Conservation (phyloP, 1,140 invertebrate genomes). For the Brachionus plicatilis region DNA sequence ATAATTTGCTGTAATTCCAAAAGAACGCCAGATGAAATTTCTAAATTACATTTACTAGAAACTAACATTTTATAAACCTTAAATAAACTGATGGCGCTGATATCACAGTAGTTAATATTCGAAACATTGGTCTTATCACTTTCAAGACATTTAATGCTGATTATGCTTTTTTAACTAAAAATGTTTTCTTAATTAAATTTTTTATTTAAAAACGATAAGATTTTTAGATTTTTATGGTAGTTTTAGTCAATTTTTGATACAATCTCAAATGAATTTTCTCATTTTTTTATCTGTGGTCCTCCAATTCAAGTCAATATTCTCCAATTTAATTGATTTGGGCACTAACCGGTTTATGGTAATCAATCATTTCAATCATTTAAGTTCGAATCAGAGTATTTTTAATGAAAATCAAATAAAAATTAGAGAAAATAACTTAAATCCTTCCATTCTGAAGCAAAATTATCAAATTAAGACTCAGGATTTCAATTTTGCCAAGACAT, state of each 20-base stretch:
- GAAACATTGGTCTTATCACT: neutral
- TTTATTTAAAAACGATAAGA: neutral
- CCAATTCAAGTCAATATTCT: neutral
- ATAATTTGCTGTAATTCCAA: neutral
- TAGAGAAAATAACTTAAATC: conserved; percentile 6
- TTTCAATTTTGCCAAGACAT: neutral
- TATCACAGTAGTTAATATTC: neutral
- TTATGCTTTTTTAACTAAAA: neutral
- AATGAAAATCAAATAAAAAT: neutral
- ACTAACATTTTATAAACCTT: neutral
- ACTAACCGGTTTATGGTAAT: neutral
- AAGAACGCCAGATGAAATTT: neutral
- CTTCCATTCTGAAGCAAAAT: neutral
- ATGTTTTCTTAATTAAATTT: conserved; percentile 3
- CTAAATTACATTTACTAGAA: neutral
- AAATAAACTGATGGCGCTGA: neutral
- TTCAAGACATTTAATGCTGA: neutral
- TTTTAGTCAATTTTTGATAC: neutral
- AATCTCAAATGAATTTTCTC: neutral
- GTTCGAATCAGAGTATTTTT: neutral
- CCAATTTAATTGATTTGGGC: neutral
- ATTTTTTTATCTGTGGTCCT: neutral
- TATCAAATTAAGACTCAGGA: neutral
- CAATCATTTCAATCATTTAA: neutral
- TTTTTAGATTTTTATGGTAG: conserved; percentile 1